Base-by-base conservation (phyloP, 2,113 vertebrate species). In the Burhinus bistriatus region DNA sequence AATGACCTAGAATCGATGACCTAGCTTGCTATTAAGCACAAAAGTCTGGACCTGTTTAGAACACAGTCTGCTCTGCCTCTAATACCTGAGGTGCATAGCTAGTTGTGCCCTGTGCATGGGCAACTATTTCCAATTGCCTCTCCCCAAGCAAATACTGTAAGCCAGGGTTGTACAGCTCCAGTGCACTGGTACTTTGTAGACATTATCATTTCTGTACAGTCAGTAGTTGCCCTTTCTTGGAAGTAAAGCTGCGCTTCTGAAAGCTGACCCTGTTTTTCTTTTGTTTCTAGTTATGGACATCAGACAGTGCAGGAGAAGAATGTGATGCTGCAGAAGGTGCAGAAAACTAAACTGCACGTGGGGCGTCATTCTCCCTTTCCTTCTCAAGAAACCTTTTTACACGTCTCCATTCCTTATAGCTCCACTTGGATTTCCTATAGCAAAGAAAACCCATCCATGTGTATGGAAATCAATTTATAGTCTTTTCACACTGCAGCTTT, bases 381-480 rank as follows among this genome's bases (percentile, higher is more conserved):
- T 96, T 90, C 87, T 97, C 95, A 86, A 98, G 98, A 98, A 98
- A 98, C 98, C 98, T 99, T 99, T 99, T 99, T 99, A 99, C 99
- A 99, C 99, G 97, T 99, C 98, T 99, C 98, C 99, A 99, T 99
- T 99, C 99, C 99, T 99, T 98, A 98, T 97, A 98, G 97, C 98
- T 99, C 98, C 98, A 99, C 98, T 98, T 96, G 98, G 98, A 98
- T 98, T 98, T 98, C 98, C 99, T 99, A 98, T 99, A 98, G 98
- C 98, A 99, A 97, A 98, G 98, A 99, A 98, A 98, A 88, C 98
- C 98, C 97, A 95, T 97, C 97, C 98, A 95, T 98, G 97, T 99
- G 98, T 98, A 98, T 98, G 98, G 98, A 98, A 98, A 98, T 97
- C 97, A 98, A 94, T 98, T 98, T 97, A 97, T 98, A 98, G 98